These are phyloP conservation scores for Octodon degus DNA, from an alignment of 2,113 vertebrate genomes.

Conservation along the genomic window DNA sequence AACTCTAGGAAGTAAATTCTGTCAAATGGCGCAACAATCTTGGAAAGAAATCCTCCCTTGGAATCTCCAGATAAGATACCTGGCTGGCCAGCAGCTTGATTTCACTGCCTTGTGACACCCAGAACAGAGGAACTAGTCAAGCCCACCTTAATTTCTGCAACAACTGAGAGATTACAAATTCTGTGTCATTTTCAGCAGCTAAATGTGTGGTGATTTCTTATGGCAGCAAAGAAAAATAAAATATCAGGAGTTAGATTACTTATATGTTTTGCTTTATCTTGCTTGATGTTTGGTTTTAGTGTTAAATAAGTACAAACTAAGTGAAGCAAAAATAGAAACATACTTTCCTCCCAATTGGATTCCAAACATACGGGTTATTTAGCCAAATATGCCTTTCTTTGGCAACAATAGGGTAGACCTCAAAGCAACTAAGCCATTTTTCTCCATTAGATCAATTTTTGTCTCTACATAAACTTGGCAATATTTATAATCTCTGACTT, in stretches of 20 bases:
- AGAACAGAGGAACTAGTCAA: not conserved
- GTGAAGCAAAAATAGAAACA: too few relatives aligned
- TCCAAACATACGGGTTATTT: not conserved
- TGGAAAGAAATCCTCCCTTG: not conserved
- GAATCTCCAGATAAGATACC: not conserved
- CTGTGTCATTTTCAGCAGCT: not conserved
- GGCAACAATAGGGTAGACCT: not conserved
- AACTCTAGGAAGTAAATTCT: not conserved
- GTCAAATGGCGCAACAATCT: not conserved
- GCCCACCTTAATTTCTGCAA: not conserved
- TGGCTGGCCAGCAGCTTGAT: not conserved
- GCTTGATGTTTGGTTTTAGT: not conserved
- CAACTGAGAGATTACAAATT: not conserved
- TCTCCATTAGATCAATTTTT: not conserved
- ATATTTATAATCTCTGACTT: constrained; percentile 7
- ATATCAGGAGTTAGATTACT: not conserved
- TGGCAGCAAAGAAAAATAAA: not conserved
- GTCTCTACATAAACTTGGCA: not conserved
- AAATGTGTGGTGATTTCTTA: not conserved
- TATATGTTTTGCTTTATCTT: not conserved
- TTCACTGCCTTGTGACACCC: not conserved
- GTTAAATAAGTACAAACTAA: not conserved
- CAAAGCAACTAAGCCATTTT: constrained; percentile 11
- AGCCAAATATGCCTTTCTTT: not conserved
- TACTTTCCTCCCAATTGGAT: not conserved